Percentiles rank a stretch among this genome's conserved stretches.
phyloP scores from a whole-genome alignment of 1,140 invertebrate species.

The Octopus bimaculoides region DNA sequence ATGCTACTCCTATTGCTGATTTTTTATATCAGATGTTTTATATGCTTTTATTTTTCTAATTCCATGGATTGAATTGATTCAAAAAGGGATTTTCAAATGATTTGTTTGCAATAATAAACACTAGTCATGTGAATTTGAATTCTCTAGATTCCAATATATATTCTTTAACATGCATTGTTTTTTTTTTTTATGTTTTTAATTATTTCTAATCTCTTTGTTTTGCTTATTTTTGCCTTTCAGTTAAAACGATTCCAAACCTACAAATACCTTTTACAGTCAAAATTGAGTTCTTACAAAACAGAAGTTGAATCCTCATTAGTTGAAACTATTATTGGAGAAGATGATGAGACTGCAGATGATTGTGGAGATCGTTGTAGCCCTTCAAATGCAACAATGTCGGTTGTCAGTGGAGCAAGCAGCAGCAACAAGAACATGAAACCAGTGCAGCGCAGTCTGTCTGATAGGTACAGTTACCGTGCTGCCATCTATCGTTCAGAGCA shows the following conservation, averaged over 20 bases:
- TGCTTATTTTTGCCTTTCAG: conserved; percentile 58
- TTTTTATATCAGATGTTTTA: too few species aligned
- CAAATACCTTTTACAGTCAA: conserved; percentile 74
- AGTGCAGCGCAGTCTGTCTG: conserved; percentile 61
- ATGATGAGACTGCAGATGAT: conserved; percentile 62
- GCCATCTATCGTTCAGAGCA: conserved; percentile 54
- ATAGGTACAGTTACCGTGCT: conserved; percentile 78
- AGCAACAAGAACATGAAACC: conserved; percentile 38
- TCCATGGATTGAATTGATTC: too few species aligned
- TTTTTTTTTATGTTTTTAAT: too few species aligned
- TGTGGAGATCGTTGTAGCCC: conserved; percentile 12
- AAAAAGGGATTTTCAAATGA: too few species aligned
- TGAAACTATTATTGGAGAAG: conserved; percentile 75
- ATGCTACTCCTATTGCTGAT: too few species aligned
- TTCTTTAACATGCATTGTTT: too few species aligned
- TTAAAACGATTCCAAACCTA: conserved; percentile 86
- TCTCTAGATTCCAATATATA: too few species aligned
- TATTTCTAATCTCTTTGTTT: too few species aligned
- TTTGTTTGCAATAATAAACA: too few species aligned
- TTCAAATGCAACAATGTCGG: conserved; percentile 9
- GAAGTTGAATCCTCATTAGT: conserved; percentile 66
- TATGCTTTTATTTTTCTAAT: too few species aligned
- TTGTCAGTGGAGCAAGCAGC: conserved; percentile 41
- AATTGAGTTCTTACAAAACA: conserved; percentile 64
- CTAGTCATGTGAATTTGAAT: too few species aligned